Conservation (phyloP, 2,888 invertebrate species). For the Phanerotoma sp. region DNA sequence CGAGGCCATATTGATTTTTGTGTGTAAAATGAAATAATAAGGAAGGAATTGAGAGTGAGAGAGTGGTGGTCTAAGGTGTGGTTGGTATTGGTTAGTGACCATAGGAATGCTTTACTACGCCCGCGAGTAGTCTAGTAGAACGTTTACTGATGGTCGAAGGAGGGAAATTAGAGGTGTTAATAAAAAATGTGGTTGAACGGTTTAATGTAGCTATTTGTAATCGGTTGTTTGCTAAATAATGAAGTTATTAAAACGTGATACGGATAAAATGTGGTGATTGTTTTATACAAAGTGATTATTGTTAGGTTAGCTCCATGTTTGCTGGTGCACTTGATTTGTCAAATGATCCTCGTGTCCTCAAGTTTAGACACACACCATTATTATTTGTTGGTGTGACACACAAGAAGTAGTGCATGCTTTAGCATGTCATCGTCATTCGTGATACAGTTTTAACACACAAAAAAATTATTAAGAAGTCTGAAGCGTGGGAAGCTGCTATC, state of each 20-base stretch:
- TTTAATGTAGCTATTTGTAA: too few species aligned
- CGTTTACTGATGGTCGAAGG: not conserved
- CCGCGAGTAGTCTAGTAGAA: slow-evolving; percentile 3
- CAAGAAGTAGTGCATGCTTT: not conserved
- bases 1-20: slow-evolving; percentile 18
- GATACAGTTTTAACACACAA: not conserved
- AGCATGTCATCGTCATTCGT: not conserved
- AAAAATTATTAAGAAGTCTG: not conserved
- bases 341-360: slow-evolving; percentile 7
- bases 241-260: too few species aligned
- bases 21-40: slow-evolving; percentile 13
- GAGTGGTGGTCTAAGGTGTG: slow-evolving; percentile 16
- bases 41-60: not conserved
- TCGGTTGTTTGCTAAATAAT: too few species aligned
- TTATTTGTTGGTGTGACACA: slow-evolving; percentile 13
- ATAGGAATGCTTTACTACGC: slow-evolving; percentile 10
- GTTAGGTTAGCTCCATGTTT: slow-evolving; percentile 12
- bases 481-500: not conserved
- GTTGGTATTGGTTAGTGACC: slow-evolving; percentile 15
- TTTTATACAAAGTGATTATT: too few species aligned
- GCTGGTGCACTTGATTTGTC: slow-evolving; percentile 4
- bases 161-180: not conserved
- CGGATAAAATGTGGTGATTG: too few species aligned
- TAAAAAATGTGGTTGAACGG: not conserved
- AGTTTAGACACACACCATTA: slow-evolving; percentile 3